These are phyloP conservation scores for Apeltes quadracus DNA, from an alignment of 2,113 vertebrate species.

Conservation along the genomic window DNA sequence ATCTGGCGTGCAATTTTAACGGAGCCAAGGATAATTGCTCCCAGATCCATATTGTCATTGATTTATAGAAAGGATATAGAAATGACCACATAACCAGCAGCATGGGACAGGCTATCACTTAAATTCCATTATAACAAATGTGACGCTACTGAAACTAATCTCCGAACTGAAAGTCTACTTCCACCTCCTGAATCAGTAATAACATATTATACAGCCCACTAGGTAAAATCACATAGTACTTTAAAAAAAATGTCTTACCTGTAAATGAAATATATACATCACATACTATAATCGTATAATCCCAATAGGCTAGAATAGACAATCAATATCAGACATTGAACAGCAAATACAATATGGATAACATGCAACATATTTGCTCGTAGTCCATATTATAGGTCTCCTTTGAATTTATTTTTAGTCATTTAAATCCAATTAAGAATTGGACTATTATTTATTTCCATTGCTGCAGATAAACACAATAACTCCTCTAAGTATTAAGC, in stretches of 20 bases:
- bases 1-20: neutral
- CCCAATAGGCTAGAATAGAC: neutral
- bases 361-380: neutral
- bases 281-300: neutral
- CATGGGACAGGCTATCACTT: neutral
- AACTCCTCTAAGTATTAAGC: conserved; percentile 5
- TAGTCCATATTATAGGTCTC: neutral
- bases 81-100: neutral
- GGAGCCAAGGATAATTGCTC: neutral
- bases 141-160: neutral
- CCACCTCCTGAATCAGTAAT: neutral
- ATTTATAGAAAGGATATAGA: neutral
- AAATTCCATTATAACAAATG: neutral
- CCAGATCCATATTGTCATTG: neutral
- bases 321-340: neutral
- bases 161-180: neutral
- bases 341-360: neutral
- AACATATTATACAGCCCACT: neutral
- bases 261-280: neutral
- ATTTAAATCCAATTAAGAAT: neutral
- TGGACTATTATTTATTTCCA: neutral
- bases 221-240: neutral
- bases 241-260: neutral
- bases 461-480: neutral
- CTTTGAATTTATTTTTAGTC: neutral